Base-by-base conservation (phyloP, 1,140 invertebrate species). In the Ostrea edulis region DNA sequence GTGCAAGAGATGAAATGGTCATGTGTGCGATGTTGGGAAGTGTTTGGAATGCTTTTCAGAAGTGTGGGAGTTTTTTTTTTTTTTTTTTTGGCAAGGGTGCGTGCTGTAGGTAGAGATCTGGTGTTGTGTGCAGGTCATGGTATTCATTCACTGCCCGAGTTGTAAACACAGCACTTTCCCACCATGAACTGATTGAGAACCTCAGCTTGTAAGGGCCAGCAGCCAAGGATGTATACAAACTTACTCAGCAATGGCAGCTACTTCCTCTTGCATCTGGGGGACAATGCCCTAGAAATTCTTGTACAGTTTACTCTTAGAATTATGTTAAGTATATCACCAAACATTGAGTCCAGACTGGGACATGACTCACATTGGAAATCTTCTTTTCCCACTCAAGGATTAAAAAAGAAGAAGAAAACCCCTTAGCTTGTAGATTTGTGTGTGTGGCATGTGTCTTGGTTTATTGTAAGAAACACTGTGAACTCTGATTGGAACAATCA, bases 321-420 rank as follows among this genome's bases (percentile, higher is more conserved):
- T 71, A 71, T 71, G 68, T 71, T 71, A 71, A 71, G 12, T 71
- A 71, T 71, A 71, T 71, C 68, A 71, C 68, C 68, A 71, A 71
- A 71, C 68, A 29, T 71, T 71, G 68, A 35, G 25, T 71, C 68
- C 35, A 35, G 11, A 14, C 35, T 17, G 22, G 68, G 25, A 29
- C 68, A 29, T 71, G 68, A 71, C 25, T 71, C 68, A 71, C 68
- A 29, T 9, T 71, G 22, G 68, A 71, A 71, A 71, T 71, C 68
- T 71, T 71, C 68, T 71, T 71, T 71, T 71, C 68, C 68, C 68
- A 71, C 29, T 35, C 68, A 0, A 11, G 29, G 68, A 71, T 71
- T 71, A 71, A 71, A 25, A 35, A 44, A 44, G 14, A n/a, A 68
- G 29, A 71, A 29, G 14, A 71, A 71, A 71, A 71, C 25, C 55